These are phyloP conservation scores for Macrostomum cliftonense DNA, from an alignment of 2,888 invertebrate genomes.

Conservation along the genomic window DNA sequence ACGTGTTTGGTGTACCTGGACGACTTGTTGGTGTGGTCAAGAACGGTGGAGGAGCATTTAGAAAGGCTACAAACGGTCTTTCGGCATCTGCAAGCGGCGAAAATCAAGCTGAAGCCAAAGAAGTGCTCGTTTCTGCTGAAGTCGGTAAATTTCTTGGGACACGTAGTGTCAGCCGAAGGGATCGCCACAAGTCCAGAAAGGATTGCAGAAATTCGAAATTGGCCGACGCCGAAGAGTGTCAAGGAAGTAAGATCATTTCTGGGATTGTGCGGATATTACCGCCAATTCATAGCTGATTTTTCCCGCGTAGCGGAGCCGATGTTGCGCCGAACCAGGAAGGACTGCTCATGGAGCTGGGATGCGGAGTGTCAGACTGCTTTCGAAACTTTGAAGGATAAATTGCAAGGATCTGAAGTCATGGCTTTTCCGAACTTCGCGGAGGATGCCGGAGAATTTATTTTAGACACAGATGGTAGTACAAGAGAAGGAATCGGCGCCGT, in stretches of 20 bases:
- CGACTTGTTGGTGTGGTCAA: slow-evolving; percentile 2
- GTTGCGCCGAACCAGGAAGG: not conserved
- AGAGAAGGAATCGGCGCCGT: not conserved
- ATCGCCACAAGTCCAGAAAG: slow-evolving; percentile 1
- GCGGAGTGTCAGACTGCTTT: not conserved
- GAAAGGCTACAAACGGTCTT: not conserved
- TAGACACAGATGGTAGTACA: not conserved
- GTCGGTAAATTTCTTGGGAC: slow-evolving; percentile 3
- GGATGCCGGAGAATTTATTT: not conserved
- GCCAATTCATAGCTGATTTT: slow-evolving; percentile 6
- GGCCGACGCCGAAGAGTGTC: slow-evolving; percentile 3
- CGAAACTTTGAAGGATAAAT: not conserved
- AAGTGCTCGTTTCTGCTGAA: slow-evolving; percentile 13
- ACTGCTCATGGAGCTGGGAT: not conserved
- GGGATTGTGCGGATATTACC: slow-evolving; percentile 1
- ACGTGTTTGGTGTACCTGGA: slow-evolving; percentile 4
- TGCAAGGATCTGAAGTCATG: not conserved
- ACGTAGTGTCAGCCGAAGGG: slow-evolving; percentile 3
- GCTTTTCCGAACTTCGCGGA: not conserved
- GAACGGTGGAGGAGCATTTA: slow-evolving; percentile 3
- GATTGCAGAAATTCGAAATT: not conserved
- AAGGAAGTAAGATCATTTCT: slow-evolving; percentile 2
- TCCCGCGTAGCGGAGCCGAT: slow-evolving; percentile 3
- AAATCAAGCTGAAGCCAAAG: not conserved
- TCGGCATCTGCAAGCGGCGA: not conserved